These are phyloP conservation scores for Xylota sylvarum DNA, from an alignment of 2,888 invertebrate species.

Conservation along the genomic window DNA sequence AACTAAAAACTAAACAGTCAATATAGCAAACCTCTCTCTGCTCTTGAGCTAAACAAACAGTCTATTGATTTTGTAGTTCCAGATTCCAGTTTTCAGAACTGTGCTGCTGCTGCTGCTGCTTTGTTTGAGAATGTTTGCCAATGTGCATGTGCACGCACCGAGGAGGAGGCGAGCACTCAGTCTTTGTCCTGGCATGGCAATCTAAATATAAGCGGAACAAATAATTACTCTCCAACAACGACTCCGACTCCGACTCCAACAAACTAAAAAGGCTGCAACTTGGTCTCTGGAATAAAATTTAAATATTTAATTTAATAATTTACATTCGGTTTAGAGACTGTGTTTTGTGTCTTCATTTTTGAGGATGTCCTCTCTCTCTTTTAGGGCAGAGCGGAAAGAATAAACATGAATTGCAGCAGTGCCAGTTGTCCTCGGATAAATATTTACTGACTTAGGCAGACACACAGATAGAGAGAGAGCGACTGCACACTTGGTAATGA, in stretches of 20 bases:
- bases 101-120: conserved; percentile 10
- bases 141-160: conserved; percentile 60
- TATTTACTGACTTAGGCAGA: conserved; percentile 61
- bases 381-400: conserved; percentile 31
- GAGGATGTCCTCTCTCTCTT: conserved; percentile 40
- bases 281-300: conserved; percentile 65
- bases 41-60: conserved; percentile 46
- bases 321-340: conserved; percentile 62
- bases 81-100: conserved; percentile 34
- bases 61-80: conserved; percentile 67
- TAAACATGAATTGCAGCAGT: conserved; percentile 66
- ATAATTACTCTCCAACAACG: conserved; percentile 67
- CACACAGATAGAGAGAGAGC: too few relatives aligned
- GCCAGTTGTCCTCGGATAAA: conserved; percentile 50
- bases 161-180: conserved; percentile 25
- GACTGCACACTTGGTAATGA: conserved; percentile 55
- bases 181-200: conserved; percentile 56
- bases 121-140: conserved; percentile 65
- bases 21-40: conserved; percentile 5
- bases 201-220: conserved; percentile 69
- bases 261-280: conserved; percentile 64
- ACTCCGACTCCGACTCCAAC: too few relatives aligned
- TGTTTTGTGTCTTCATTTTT: conserved; percentile 57
- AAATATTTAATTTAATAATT: conserved; percentile 77
- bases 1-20: conserved; percentile 70